Evolutionary conservation across 2,888 invertebrate species (phyloP).

Genomic region (Nezara viridula): DNA sequence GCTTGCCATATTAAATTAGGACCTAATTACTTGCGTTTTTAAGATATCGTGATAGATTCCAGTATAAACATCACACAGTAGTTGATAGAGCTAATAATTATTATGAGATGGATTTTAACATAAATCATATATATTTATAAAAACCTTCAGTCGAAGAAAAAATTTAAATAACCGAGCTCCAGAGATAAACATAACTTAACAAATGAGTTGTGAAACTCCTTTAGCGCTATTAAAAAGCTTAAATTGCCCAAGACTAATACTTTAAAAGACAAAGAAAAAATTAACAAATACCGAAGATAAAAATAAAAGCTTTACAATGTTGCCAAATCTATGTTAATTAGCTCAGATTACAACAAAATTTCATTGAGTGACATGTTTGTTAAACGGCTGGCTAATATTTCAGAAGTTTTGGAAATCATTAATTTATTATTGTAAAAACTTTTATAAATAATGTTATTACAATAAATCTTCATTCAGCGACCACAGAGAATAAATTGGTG

Average conservation of each 20-base stretch:
- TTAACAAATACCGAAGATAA: background rate
- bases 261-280: background rate
- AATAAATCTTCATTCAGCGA: too few relatives aligned
- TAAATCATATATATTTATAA: background rate
- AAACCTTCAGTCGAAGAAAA: background rate
- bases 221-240: background rate
- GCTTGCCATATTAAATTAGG: background rate
- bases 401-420: too few relatives aligned
- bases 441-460: too few relatives aligned
- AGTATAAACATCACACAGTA: too few relatives aligned
- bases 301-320: background rate
- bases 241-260: background rate
- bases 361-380: too few relatives aligned
- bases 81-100: too few relatives aligned
- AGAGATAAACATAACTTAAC: background rate
- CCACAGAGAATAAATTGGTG: too few relatives aligned
- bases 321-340: background rate
- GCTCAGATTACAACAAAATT: too few relatives aligned
- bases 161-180: background rate
- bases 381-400: too few relatives aligned
- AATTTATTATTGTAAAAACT: too few relatives aligned
- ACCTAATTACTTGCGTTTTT: background rate
- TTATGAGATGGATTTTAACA: background rate
- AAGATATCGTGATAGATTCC: background rate
- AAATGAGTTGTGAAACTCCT: background rate